These are phyloP conservation scores for Druon quercuslanigerum DNA, from an alignment of 1,140 invertebrate genomes.

Conservation along the genomic window DNA sequence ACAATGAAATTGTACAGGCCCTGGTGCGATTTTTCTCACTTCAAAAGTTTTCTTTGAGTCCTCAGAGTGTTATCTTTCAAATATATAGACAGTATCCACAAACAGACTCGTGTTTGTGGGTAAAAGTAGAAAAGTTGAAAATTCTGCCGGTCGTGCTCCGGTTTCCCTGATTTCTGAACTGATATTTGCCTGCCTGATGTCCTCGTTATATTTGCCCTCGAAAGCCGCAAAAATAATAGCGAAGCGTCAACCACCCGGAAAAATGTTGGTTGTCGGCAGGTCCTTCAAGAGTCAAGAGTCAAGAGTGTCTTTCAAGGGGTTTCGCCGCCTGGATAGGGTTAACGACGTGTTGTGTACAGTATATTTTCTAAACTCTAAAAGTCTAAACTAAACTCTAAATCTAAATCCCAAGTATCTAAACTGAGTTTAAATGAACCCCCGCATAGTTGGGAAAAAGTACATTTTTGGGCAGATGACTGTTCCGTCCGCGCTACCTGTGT, in stretches of 20 bases:
- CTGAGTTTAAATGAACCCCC: neutral
- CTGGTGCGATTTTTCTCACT: neutral
- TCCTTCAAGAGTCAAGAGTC: conserved; percentile 30
- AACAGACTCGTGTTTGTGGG: conserved; percentile 12
- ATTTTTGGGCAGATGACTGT: no score
- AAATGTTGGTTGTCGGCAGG: conserved; percentile 23
- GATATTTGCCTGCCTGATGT: conserved; percentile 30
- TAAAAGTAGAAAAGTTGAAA: conserved; percentile 3
- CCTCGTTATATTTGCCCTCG: conserved; percentile 27
- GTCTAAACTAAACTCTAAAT: neutral
- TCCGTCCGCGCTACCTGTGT: no score
- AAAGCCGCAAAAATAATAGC: conserved; percentile 53
- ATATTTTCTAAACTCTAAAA: neutral
- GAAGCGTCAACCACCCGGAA: conserved; percentile 35
- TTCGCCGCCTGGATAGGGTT: conserved; percentile 23
- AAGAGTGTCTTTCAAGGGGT: conserved; percentile 35
- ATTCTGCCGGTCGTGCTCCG: neutral
- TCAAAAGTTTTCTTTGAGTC: neutral
- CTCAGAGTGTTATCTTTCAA: neutral
- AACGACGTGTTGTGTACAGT: conserved; percentile 13
- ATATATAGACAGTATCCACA: neutral
- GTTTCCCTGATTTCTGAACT: conserved; percentile 38
- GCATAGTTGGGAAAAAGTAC: no score
- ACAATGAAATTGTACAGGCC: no score
- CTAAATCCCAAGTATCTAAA: no score